These are phyloP conservation scores for Leistus spinibarbis DNA, from an alignment of 2,888 invertebrate genomes.

Conservation along the genomic window DNA sequence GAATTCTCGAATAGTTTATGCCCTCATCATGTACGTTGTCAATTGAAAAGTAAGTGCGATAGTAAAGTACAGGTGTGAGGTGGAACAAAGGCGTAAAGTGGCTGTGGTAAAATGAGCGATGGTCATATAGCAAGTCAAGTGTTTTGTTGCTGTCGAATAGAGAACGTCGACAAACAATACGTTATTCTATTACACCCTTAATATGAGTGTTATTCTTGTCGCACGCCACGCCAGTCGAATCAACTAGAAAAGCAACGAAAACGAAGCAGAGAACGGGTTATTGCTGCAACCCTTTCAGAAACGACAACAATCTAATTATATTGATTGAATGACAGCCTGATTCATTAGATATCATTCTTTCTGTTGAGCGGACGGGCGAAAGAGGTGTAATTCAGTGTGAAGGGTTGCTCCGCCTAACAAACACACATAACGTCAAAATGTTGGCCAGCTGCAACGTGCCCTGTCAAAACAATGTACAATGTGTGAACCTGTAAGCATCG, in stretches of 20 bases:
- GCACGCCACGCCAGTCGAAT: constrained; percentile 44
- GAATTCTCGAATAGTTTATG: neutral
- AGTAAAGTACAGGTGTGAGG: neutral
- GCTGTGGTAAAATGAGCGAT: neutral
- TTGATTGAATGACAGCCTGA: constrained; percentile 60
- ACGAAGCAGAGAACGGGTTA: neutral
- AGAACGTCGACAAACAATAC: constrained; percentile 47
- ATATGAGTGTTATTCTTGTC: constrained; percentile 54
- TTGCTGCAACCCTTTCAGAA: constrained; percentile 50
- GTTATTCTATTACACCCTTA: constrained; percentile 54
- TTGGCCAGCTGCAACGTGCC: neutral
- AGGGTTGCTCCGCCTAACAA: constrained; percentile 8
- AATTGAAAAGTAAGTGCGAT: neutral
- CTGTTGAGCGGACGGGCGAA: constrained; percentile 14
- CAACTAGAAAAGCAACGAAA: constrained; percentile 1
- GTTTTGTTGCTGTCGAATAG: neutral
- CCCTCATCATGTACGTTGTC: neutral
- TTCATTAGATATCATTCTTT: constrained; percentile 58
- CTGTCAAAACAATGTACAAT: neutral
- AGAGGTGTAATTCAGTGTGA: constrained; percentile 29
- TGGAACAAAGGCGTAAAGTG: neutral
- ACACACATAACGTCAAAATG: constrained; percentile 7
- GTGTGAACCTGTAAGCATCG: neutral
- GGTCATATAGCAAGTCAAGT: neutral
- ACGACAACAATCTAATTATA: constrained; percentile 58